Base-by-base conservation (phyloP, 2,797 vertebrate species). In the Momotus momota region DNA sequence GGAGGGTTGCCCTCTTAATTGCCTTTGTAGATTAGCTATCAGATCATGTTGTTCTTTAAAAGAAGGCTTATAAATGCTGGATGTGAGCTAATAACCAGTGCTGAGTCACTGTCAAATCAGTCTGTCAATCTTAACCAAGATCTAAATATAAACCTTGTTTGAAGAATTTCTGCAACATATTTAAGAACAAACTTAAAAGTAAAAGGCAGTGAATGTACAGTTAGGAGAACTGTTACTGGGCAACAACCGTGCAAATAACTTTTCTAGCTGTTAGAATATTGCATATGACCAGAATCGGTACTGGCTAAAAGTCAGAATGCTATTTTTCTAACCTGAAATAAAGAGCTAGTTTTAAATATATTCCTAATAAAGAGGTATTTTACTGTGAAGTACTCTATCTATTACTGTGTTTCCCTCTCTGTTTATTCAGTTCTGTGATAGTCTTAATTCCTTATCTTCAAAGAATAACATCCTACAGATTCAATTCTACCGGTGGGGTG, bases 241-340 rank as follows among this genome's bases (percentile, higher is more conserved):
- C 95, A 92, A 45, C 60, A 84, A 20, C 0, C 0, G 33, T 91
- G 86, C 94, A 87, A 58, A 65, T 91, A 69, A 80, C 45, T 95
- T 93, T 81, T 96, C 81, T 94, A 91, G 74, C 64, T 89, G 49
- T 91, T 91, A 87, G 90, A 88, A 75, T 88, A 54, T 71, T 58
- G 52, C 7, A 2, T 78, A 43, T 91, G 54, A 91, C 31, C 41
- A 2, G 84, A 89, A 85, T 94, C 74, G 33, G 94, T 89, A n/a
- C 91, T 94, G 96, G 88, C 96, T 71, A 23, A 43, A 92, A 83
- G 95, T 96, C 96, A 96, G 95, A 88, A 80, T 92, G 95, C 94
- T 96, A 95, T 96, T 96, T 96, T 96, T 95, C 91, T 93, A 96
- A 96, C 49, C 85, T 92, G 73, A 94, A 94, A 94, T 81, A 88